Conservation (phyloP, 2,888 invertebrate genomes). For the Tineola bisselliella region DNA sequence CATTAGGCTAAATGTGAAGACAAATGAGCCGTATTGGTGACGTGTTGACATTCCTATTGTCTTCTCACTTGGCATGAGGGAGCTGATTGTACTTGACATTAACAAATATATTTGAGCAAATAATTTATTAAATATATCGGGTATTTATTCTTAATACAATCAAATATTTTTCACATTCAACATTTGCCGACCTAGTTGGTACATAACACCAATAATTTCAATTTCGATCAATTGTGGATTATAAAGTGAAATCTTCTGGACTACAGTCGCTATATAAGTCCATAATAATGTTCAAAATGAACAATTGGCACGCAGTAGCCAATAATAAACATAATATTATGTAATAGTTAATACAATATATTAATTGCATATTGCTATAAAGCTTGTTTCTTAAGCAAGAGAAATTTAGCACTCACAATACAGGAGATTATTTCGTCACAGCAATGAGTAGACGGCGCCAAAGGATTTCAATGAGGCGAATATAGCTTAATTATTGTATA, state of each 20-base stretch:
- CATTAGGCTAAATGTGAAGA: not conserved
- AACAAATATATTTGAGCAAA: not conserved
- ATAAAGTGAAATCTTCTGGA: too few relatives aligned
- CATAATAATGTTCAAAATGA: too few relatives aligned
- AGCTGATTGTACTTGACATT: not conserved
- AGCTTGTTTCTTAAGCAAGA: not conserved
- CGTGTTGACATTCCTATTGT: not conserved
- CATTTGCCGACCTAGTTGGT: too few relatives aligned
- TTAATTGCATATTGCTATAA: not conserved
- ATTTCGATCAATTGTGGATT: too few relatives aligned
- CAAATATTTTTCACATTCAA: too few relatives aligned
- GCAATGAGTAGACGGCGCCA: slow-evolving; percentile 40
- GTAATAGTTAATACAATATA: not conserved
- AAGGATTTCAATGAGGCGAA: slow-evolving; percentile 25
- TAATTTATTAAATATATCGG: not conserved
- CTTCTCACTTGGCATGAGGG: not conserved
- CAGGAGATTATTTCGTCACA: slow-evolving; percentile 4
- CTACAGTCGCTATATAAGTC: too few relatives aligned
- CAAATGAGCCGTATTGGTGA: slow-evolving; percentile 2
- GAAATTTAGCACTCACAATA: not conserved
- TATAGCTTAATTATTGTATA: slow-evolving; percentile 55
- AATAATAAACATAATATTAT: not conserved
- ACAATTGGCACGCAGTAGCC: too few relatives aligned
- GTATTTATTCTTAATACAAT: too few relatives aligned
- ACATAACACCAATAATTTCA: too few relatives aligned